Percentiles rank a stretch among this genome's conserved stretches.
phyloP scores from a whole-genome alignment of 1,140 invertebrate species.

The Drosophila saltans region DNA sequence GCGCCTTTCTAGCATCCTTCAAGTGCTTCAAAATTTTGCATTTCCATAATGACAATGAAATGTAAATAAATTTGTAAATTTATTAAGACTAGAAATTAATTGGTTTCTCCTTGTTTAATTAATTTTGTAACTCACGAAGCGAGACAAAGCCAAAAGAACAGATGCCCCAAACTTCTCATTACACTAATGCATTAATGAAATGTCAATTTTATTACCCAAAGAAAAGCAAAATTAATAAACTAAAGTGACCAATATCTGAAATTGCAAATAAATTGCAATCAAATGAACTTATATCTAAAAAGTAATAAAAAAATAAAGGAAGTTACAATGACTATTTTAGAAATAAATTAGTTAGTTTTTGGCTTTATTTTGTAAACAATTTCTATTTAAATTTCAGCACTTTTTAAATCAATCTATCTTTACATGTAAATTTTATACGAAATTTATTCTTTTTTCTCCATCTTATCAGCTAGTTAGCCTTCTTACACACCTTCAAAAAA shows the following conservation, averaged over 20 bases:
- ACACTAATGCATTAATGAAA: conserved; percentile 14
- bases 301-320: no score
- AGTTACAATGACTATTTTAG: no score
- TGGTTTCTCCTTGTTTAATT: conserved; percentile 6
- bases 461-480: neutral
- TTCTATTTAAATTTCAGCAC: no score
- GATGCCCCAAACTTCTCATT: neutral
- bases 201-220: conserved; percentile 10
- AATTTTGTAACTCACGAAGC: conserved; percentile 24
- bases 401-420: no score
- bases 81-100: conserved; percentile 28
- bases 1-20: conserved; percentile 62
- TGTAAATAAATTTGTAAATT: conserved; percentile 12
- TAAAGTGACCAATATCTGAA: conserved; percentile 31
- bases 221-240: conserved; percentile 52
- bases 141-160: conserved; percentile 17
- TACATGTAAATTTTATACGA: neutral
- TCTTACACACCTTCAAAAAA: conserved; percentile 1
- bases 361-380: no score
- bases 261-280: neutral
- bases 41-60: conserved; percentile 67
- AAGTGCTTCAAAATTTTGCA: conserved; percentile 68
- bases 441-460: neutral
- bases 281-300: no score
- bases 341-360: no score